Evolutionary conservation across 2,797 vertebrate genomes (phyloP).

Genomic region (Zenarchopterus dispar): DNA sequence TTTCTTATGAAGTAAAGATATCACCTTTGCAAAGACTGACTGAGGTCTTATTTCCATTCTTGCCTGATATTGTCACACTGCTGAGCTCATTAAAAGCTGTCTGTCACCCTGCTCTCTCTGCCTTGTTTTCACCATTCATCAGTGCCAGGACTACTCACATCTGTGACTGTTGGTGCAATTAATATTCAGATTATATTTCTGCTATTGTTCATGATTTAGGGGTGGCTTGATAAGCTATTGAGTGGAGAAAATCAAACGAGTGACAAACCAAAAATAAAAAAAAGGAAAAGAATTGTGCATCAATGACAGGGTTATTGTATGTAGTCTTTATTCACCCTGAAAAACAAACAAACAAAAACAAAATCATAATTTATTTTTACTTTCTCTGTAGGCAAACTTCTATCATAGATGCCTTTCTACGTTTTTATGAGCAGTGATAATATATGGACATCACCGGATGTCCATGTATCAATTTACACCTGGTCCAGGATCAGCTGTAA

Average conservation of each 20-base stretch:
- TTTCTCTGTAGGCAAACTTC: too few species aligned
- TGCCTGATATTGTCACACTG: slow-evolving; percentile 78
- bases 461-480: too few species aligned
- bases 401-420: too few species aligned
- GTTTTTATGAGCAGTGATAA: too few species aligned
- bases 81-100: slow-evolving; percentile 83
- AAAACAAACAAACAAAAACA: too few species aligned
- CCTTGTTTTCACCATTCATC: slow-evolving; percentile 79
- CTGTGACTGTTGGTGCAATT: slow-evolving; percentile 54
- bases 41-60: slow-evolving; percentile 79
- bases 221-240: slow-evolving; percentile 32
- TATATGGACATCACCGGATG: too few species aligned
- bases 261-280: slow-evolving; percentile 7
- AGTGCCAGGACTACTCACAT: slow-evolving; percentile 65
- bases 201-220: slow-evolving; percentile 38
- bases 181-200: slow-evolving; percentile 44
- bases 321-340: background rate
- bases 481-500: too few species aligned
- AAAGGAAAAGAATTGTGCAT: background rate
- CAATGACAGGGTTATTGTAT: background rate
- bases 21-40: slow-evolving; percentile 81
- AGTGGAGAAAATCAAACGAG: slow-evolving; percentile 12
- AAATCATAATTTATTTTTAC: too few species aligned
- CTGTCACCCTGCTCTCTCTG: slow-evolving; percentile 69
- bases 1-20: slow-evolving; percentile 77